phyloP scores from a whole-genome alignment of 2,888 invertebrate genomes.

The Watsonalla cultraria region DNA sequence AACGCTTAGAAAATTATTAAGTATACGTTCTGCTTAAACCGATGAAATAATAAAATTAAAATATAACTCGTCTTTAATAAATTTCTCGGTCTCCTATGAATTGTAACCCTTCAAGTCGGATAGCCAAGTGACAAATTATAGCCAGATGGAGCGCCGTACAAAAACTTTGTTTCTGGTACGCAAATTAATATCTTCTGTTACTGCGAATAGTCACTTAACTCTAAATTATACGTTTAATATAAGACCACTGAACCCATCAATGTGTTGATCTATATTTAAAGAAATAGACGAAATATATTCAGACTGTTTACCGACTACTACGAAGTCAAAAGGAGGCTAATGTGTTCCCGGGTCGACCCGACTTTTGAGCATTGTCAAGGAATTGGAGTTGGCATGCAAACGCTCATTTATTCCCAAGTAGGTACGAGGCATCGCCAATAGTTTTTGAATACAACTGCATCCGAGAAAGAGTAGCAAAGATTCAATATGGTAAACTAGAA shows the following conservation, averaged over 20 bases:
- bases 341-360: neutral
- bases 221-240: neutral
- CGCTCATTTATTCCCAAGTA: neutral
- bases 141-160: neutral
- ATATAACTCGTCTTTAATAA: too few relatives aligned
- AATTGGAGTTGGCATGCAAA: neutral
- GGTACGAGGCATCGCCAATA: neutral
- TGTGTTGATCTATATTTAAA: too few relatives aligned
- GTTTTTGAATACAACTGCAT: neutral
- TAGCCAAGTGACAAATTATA: neutral
- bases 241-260: too few relatives aligned
- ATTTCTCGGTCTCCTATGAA: neutral
- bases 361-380: neutral
- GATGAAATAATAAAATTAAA: too few relatives aligned
- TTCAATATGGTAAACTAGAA: neutral
- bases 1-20: too few relatives aligned
- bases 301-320: neutral
- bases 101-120: neutral
- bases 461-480: neutral
- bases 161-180: neutral
- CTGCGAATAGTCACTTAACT: neutral
- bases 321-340: neutral
- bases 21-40: too few relatives aligned
- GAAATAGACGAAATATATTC: neutral
- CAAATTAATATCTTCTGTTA: neutral